Percentiles rank a stretch among this genome's conserved stretches.
phyloP scores from a whole-genome alignment of 1,140 invertebrate species.

The Plectrocnemia conspersa region DNA sequence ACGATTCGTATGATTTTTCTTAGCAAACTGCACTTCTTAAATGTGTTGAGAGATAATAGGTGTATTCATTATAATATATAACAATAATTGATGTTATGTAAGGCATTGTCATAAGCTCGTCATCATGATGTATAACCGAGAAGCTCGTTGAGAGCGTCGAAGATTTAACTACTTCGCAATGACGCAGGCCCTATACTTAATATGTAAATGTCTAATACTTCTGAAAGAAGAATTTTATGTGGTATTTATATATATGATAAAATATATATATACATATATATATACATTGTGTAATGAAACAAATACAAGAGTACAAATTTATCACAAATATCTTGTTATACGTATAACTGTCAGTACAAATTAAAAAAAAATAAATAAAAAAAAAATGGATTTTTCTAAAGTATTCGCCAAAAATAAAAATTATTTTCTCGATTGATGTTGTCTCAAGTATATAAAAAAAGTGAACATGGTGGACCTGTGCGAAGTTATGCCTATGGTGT shows the following conservation, averaged over 20 bases:
- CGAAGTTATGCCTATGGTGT: slow-evolving; percentile 13
- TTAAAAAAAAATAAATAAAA: slow-evolving; percentile 42
- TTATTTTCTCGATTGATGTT: slow-evolving; percentile 43
- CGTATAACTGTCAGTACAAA: slow-evolving; percentile 51
- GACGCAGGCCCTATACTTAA: slow-evolving; percentile 31
- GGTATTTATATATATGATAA: slow-evolving; percentile 26
- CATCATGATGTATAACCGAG: slow-evolving; percentile 14
- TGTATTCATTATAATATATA: slow-evolving; percentile 36
- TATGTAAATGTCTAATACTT: slow-evolving; percentile 34
- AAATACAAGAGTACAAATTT: slow-evolving; percentile 53
- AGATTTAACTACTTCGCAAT: slow-evolving; percentile 15
- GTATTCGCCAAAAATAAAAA: slow-evolving; percentile 51
- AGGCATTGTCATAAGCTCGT: slow-evolving; percentile 29
- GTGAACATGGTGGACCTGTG: slow-evolving; percentile 11
- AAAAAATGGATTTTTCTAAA: slow-evolving; percentile 46
- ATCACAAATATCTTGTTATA: slow-evolving; percentile 44
- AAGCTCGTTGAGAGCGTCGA: not conserved
- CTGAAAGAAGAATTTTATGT: slow-evolving; percentile 34
- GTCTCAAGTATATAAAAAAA: too few species aligned
- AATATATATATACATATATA: too few species aligned
- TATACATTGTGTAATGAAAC: slow-evolving; percentile 31
- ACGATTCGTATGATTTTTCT: slow-evolving; percentile 35
- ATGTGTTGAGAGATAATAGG: slow-evolving; percentile 36
- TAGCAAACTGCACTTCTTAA: slow-evolving; percentile 36
- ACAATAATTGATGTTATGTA: slow-evolving; percentile 36